A percentile compares a stretch with the other conserved stretches of the same genome.
Evolutionary conservation across 2,113 vertebrate species (phyloP).

Genomic region (Zosterops hypoxanthus): DNA sequence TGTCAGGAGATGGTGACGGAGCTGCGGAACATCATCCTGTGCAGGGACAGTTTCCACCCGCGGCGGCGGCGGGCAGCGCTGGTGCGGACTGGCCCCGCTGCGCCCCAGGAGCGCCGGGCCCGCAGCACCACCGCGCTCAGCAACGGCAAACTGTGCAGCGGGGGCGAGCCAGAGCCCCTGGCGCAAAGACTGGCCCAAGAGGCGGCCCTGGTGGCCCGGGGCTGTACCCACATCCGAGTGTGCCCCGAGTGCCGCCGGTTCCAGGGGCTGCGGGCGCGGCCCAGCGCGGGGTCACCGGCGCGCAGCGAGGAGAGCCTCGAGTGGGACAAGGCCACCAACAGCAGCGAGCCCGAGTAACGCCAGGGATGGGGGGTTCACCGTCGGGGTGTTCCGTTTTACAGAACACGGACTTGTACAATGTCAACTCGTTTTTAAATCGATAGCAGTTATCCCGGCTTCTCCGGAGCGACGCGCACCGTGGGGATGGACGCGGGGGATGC

Average conservation of each 20-base stretch:
- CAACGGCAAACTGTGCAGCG: constrained; percentile 93
- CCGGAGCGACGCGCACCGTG: not conserved
- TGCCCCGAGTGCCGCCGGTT: constrained; percentile 96
- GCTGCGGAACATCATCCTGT: constrained; percentile 92
- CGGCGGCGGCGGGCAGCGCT: constrained; percentile 77
- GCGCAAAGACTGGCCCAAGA: constrained; percentile 94
- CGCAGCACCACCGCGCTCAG: constrained; percentile 79
- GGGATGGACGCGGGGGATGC: not conserved
- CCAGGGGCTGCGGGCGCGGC: constrained; percentile 87
- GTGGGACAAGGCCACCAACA: constrained; percentile 96
- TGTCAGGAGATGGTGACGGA: constrained; percentile 97
- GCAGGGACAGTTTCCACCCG: constrained; percentile 89
- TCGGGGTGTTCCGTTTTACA: constrained; percentile 57
- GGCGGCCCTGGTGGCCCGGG: constrained; percentile 88
- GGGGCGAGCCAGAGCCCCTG: constrained; percentile 86
- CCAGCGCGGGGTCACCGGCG: constrained; percentile 70
- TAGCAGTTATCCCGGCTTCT: constrained; percentile 56
- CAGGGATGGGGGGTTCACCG: not conserved
- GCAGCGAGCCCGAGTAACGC: constrained; percentile 93
- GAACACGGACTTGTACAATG: constrained; percentile 64
- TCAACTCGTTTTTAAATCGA: constrained; percentile 62
- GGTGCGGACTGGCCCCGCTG: constrained; percentile 77
- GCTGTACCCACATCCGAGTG: constrained; percentile 94
- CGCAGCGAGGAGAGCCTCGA: constrained; percentile 92
- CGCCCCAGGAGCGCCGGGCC: constrained; percentile 82